phyloP scores from a whole-genome alignment of 2,888 invertebrate species.

The Crocallis elinguaria region DNA sequence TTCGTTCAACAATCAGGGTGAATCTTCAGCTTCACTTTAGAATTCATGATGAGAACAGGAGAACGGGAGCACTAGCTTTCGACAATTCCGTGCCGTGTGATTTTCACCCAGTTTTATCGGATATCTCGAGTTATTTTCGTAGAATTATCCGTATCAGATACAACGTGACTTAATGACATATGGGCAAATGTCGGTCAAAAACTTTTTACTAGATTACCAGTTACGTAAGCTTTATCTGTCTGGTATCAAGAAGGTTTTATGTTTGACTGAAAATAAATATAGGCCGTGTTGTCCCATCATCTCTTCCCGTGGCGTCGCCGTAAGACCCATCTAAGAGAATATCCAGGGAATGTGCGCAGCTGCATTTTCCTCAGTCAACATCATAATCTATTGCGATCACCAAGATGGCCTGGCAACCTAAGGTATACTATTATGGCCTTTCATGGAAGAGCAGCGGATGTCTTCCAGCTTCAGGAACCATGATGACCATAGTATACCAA shows the following conservation, averaged over 20 bases:
- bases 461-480: no score
- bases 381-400: no score
- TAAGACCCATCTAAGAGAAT: neutral
- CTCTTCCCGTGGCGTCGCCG: neutral
- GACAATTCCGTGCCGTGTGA: neutral
- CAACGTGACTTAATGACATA: slow-evolving; percentile 13
- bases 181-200: slow-evolving; percentile 1
- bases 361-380: no score
- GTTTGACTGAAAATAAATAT: no score
- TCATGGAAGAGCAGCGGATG: no score
- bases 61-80: neutral
- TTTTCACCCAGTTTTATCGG: neutral
- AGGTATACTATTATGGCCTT: no score
- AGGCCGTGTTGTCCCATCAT: no score
- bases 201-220: slow-evolving; percentile 13
- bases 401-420: no score
- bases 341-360: no score
- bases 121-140: slow-evolving; percentile 3
- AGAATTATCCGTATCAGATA: slow-evolving; percentile 18
- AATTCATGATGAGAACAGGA: slow-evolving; percentile 12
- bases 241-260: neutral
- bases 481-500: no score
- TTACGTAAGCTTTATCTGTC: slow-evolving; percentile 1
- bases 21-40: slow-evolving; percentile 14
- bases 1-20: neutral